A percentile compares a stretch with the other conserved stretches of the same genome.
Conservation (phyloP, 2,113 vertebrate genomes). For the Telmatochromis brachygnathus region DNA sequence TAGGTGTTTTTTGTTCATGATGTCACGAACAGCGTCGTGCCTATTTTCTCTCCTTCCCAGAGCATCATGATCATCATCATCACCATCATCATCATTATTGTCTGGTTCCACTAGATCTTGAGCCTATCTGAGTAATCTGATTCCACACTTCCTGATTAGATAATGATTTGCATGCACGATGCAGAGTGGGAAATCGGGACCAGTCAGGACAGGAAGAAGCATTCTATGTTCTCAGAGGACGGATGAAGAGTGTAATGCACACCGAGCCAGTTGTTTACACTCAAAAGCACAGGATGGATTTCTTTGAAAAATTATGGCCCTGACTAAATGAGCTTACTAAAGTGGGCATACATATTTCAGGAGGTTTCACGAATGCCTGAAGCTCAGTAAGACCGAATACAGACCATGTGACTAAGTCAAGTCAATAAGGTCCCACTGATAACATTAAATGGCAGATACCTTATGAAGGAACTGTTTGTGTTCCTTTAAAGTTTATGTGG, state of each 20-base stretch:
- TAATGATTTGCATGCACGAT: conserved; percentile 59
- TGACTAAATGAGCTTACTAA: conserved; percentile 15
- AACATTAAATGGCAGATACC: background rate
- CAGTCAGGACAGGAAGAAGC: background rate
- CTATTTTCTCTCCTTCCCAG: background rate
- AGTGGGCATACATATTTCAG: conserved; percentile 18
- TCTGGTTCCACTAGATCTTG: conserved; percentile 30
- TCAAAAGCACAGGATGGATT: background rate
- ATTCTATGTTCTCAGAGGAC: background rate
- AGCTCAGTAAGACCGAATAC: background rate
- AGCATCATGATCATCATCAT: conserved; percentile 15
- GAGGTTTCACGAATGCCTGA: conserved; percentile 1
- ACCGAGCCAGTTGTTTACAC: background rate
- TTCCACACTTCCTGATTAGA: conserved; percentile 65
- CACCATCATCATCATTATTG: conserved; percentile 30
- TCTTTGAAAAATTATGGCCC: background rate
- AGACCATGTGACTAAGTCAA: background rate
- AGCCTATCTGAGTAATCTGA: conserved; percentile 51
- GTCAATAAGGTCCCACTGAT: background rate
- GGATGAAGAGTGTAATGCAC: background rate
- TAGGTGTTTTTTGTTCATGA: background rate
- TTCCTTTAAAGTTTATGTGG: background rate
- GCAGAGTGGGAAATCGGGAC: conserved; percentile 14
- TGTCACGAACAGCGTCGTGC: background rate
- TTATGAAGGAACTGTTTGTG: conserved; percentile 1